Conservation (phyloP, 2,797 vertebrate genomes). For the Argentina silus region DNA sequence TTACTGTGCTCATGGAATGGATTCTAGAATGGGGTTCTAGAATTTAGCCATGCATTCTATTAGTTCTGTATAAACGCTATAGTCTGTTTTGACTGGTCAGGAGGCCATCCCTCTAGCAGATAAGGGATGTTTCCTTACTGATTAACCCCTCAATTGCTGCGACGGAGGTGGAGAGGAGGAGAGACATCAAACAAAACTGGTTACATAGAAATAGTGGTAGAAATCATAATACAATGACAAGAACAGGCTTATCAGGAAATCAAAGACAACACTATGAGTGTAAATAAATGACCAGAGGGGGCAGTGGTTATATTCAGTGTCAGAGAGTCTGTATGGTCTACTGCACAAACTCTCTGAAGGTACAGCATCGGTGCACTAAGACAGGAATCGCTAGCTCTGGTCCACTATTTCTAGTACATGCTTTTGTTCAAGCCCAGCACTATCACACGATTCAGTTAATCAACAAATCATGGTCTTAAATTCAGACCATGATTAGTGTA, state of each 20-base stretch:
- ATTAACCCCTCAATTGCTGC: constrained; percentile 66
- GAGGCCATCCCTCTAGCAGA: constrained; percentile 42
- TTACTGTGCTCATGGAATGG: constrained; percentile 47
- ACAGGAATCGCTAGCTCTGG: no score
- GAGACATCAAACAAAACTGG: constrained; percentile 47
- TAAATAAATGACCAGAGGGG: not conserved
- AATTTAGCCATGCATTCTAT: constrained; percentile 41
- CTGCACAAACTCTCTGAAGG: constrained; percentile 4
- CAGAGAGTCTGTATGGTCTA: not conserved
- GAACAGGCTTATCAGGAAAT: constrained; percentile 25
- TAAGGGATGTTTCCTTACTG: constrained; percentile 57
- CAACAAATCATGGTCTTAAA: no score
- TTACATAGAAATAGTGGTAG: constrained; percentile 31
- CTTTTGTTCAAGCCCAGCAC: no score
- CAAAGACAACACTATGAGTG: not conserved
- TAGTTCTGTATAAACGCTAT: constrained; percentile 33
- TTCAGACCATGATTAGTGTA: no score
- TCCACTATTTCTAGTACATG: no score
- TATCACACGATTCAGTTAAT: no score
- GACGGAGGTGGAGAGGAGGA: constrained; percentile 42
- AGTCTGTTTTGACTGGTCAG: constrained; percentile 6
- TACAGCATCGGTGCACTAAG: no score
- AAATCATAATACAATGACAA: constrained; percentile 14
- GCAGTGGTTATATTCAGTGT: not conserved
- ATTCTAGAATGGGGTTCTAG: constrained; percentile 24